phyloP scores from a whole-genome alignment of 2,888 invertebrate species.

The Pseudoips prasinana region DNA sequence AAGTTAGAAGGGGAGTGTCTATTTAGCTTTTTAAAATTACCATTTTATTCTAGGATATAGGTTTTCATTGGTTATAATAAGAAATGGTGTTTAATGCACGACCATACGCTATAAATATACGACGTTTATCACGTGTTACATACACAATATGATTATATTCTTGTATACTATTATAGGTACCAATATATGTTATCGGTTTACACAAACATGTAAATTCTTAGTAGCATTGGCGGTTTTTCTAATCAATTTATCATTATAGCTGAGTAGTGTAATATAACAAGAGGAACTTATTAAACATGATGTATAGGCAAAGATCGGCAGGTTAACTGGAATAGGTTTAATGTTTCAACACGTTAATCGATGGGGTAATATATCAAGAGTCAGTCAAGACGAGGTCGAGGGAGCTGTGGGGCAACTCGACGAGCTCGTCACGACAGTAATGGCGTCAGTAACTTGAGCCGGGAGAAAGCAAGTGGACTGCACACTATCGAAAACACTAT shows the following conservation, averaged over 20 bases:
- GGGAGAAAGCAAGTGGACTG: slow-evolving; percentile 24
- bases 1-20: slow-evolving; percentile 44
- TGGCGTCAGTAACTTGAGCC: slow-evolving; percentile 65
- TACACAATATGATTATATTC: too few relatives aligned
- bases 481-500: slow-evolving; percentile 71
- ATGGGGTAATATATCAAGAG: slow-evolving; percentile 51
- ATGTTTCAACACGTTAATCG: slow-evolving; percentile 45
- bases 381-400: slow-evolving; percentile 27
- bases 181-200: too few relatives aligned
- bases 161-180: too few relatives aligned
- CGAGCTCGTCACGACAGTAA: slow-evolving; percentile 62
- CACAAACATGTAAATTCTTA: neutral
- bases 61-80: too few relatives aligned
- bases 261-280: slow-evolving; percentile 4
- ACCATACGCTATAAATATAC: too few relatives aligned
- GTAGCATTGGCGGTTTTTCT: neutral
- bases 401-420: slow-evolving; percentile 26
- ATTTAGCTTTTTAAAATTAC: slow-evolving; percentile 7
- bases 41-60: too few relatives aligned
- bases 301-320: slow-evolving; percentile 44
- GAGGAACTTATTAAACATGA: slow-evolving; percentile 46
- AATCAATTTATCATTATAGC: slow-evolving; percentile 35
- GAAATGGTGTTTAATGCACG: too few relatives aligned
- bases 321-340: slow-evolving; percentile 48
- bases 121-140: too few relatives aligned